Base-by-base conservation (phyloP, 2,888 invertebrate species). In the Eristalis tenax region DNA sequence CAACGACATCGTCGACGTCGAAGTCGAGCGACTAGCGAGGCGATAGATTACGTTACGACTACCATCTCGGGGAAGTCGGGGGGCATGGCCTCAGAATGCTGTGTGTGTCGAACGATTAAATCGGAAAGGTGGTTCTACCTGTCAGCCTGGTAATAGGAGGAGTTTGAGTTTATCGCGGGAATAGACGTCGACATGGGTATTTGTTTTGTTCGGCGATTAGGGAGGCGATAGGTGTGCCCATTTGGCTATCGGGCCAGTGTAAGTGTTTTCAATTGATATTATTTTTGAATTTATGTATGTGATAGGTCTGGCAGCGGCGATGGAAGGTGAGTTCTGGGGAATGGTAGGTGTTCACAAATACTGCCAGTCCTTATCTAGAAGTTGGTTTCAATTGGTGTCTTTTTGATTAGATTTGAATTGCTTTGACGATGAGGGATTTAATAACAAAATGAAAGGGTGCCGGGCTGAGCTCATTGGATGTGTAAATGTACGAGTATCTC, bases 251-350 rank as follows among this genome's bases (percentile, higher is more conserved):
- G 79, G 50, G 79, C 50, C 78, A 87, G 71, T 87, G 75, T 83
- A 87, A 87, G 87, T 87, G 87, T 87, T 87, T 87, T 83, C 83
- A 83, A 83, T 87, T 87, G 87, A 87, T 87, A 87, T 83, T 87
- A 50, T 50, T 82, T 79, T 61, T 68, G 75, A 87, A 87, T 87
- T 87, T 87, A 87, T 87, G 83, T 83, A 75, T 87, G 79, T 83
- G 83, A 83, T 87, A 79, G 83, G 75, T 79, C 63, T 23, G 43
- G 74, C 70, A 61, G 73, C 63, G 61, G 73, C 71, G 38, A 63
- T 63, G 74, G 65, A 61, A 70, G 68, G 81, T 5, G n/a, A 15
- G 28, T 23, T 65, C 11, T 65, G 64, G 64, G 64, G 38, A 11
- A 35, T 18, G 38, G 22, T 38, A 74, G 69, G 74, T 83, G 78